phyloP scores from a whole-genome alignment of 1,140 invertebrate species.

The Sitobion miscanthi region DNA sequence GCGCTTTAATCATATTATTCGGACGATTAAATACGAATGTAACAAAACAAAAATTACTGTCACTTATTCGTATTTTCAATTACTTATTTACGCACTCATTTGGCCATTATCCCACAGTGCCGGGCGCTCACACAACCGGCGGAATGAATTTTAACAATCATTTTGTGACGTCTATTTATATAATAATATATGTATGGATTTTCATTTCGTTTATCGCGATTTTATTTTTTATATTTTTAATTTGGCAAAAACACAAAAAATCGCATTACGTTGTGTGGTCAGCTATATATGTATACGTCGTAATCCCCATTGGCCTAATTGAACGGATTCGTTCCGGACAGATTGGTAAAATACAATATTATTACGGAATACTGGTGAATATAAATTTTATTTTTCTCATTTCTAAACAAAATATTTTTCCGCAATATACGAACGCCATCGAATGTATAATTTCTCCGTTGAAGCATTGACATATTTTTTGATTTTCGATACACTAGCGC shows the following conservation, averaged over 20 bases:
- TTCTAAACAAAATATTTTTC: neutral
- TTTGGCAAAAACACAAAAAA: neutral
- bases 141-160: neutral
- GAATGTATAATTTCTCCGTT: neutral
- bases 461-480: neutral
- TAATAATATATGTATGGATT: neutral
- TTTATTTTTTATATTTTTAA: neutral
- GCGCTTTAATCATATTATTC: conserved; percentile 25
- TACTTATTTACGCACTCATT: conserved; percentile 38
- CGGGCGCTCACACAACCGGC: neutral
- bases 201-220: neutral
- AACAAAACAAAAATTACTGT: conserved; percentile 27
- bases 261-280: neutral
- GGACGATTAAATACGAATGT: conserved; percentile 21
- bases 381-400: neutral
- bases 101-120: neutral
- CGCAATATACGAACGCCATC: neutral
- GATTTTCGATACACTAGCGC: neutral
- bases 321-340: neutral
- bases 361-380: neutral
- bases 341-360: neutral
- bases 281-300: neutral
- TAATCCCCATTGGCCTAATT: neutral
- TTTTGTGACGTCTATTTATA: neutral
- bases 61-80: conserved; percentile 7